Conservation (phyloP, 2,797 vertebrate species). For the Argentina silus region DNA sequence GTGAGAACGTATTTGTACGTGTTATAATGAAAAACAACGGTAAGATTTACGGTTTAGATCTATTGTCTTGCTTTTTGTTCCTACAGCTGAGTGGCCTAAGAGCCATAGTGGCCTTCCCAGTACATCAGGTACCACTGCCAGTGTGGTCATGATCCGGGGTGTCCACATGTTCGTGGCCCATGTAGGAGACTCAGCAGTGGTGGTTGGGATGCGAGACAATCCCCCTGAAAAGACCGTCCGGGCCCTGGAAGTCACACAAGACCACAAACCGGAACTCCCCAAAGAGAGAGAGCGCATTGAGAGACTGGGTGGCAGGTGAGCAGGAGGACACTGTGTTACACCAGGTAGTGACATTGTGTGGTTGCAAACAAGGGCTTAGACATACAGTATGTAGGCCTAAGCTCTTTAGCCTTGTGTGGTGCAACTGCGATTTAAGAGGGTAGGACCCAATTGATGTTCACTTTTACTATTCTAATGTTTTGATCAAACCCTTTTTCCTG, state of each 20-base stretch:
- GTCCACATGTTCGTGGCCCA: slow-evolving; percentile 96
- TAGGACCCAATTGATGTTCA: no score
- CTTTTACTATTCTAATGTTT: no score
- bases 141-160: slow-evolving; percentile 92
- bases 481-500: not conserved
- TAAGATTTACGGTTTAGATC: not conserved
- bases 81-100: slow-evolving; percentile 93
- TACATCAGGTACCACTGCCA: slow-evolving; percentile 94
- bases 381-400: not conserved
- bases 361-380: not conserved
- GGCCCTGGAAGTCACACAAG: slow-evolving; percentile 94
- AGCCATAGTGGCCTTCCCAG: slow-evolving; percentile 93
- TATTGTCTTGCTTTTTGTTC: slow-evolving; percentile 6
- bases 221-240: slow-evolving; percentile 86
- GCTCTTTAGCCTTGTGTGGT: no score
- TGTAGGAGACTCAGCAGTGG: slow-evolving; percentile 93
- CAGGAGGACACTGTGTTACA: not conserved
- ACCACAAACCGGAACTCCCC: slow-evolving; percentile 95
- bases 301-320: slow-evolving; percentile 93
- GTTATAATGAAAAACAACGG: no score
- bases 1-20: no score
- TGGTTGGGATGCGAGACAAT: slow-evolving; percentile 90
- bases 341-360: not conserved
- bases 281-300: slow-evolving; percentile 95
- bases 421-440: not conserved